A percentile compares a stretch with the other conserved stretches of the same genome.
Conservation (phyloP, 2,888 invertebrate genomes). For the Trichopoda pennipes region DNA sequence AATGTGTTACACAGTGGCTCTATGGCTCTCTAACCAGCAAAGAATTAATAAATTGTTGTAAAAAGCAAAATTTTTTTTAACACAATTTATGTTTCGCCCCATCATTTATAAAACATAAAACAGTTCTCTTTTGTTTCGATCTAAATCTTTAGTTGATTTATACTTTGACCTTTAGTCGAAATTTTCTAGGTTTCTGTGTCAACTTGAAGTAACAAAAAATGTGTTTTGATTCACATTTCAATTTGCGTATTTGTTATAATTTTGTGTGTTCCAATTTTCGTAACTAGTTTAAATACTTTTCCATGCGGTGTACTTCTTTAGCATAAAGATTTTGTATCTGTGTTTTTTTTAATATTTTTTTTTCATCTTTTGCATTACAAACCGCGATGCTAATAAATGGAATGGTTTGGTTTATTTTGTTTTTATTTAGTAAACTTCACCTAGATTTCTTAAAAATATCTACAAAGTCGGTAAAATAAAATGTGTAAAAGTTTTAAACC, state of each 20-base stretch:
- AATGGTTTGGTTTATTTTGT: slow-evolving; percentile 14
- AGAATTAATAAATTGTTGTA: too few relatives aligned
- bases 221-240: slow-evolving; percentile 8
- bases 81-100: too few relatives aligned
- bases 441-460: slow-evolving; percentile 36
- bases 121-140: background rate
- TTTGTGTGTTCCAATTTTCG: background rate
- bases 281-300: slow-evolving; percentile 49
- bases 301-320: slow-evolving; percentile 18
- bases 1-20: too few relatives aligned
- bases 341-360: background rate
- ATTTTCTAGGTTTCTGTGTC: slow-evolving; percentile 37
- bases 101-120: background rate
- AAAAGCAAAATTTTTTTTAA: too few relatives aligned
- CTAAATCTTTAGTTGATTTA: background rate
- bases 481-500: too few relatives aligned
- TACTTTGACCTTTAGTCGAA: slow-evolving; percentile 38
- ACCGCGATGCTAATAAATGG: slow-evolving; percentile 24
- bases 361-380: slow-evolving; percentile 29
- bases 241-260: slow-evolving; percentile 43
- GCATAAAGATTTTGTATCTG: slow-evolving; percentile 43
- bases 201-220: slow-evolving; percentile 2
- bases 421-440: slow-evolving; percentile 54
- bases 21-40: too few relatives aligned
- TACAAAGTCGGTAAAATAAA: slow-evolving; percentile 16